Conservation (phyloP, 2,888 invertebrate species). For the Ectemnius continuus region DNA sequence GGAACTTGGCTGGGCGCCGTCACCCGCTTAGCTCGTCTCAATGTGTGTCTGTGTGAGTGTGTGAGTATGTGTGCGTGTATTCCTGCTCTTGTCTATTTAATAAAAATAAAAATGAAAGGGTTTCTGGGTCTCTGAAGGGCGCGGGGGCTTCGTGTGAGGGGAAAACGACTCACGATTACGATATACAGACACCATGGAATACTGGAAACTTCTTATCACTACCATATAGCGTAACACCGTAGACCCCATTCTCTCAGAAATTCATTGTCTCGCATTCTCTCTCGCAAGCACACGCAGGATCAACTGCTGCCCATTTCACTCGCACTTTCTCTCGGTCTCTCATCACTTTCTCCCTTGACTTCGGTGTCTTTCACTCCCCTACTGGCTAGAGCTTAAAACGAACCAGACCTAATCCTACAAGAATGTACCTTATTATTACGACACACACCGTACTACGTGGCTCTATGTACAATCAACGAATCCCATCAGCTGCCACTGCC, state of each 20-base stretch:
- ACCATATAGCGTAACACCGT: conserved; percentile 33
- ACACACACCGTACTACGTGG: conserved; percentile 57
- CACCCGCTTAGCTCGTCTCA: conserved; percentile 33
- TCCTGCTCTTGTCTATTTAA: conserved; percentile 18
- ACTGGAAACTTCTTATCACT: conserved; percentile 67
- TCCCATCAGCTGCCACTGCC: conserved; percentile 28
- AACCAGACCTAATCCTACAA: conserved; percentile 54
- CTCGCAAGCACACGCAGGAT: neutral
- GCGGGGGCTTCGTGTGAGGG: conserved; percentile 14
- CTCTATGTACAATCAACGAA: conserved; percentile 51
- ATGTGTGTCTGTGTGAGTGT: too few species aligned
- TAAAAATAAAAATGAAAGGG: conserved; percentile 37
- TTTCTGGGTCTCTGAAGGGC: neutral
- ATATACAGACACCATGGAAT: conserved; percentile 72
- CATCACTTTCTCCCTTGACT: conserved; percentile 21
- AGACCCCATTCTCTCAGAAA: conserved; percentile 7
- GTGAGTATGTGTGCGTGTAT: conserved; percentile 25
- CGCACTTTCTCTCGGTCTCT: neutral
- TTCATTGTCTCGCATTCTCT: conserved; percentile 9
- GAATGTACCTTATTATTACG: conserved; percentile 56
- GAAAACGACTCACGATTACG: conserved; percentile 68
- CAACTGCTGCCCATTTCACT: neutral
- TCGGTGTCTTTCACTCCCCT: conserved; percentile 18
- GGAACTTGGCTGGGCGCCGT: conserved; percentile 26
- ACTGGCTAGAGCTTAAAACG: conserved; percentile 52